Base-by-base conservation (phyloP, 92 coral and sea anemone genomes). In the Palythoa heliodiscus region DNA sequence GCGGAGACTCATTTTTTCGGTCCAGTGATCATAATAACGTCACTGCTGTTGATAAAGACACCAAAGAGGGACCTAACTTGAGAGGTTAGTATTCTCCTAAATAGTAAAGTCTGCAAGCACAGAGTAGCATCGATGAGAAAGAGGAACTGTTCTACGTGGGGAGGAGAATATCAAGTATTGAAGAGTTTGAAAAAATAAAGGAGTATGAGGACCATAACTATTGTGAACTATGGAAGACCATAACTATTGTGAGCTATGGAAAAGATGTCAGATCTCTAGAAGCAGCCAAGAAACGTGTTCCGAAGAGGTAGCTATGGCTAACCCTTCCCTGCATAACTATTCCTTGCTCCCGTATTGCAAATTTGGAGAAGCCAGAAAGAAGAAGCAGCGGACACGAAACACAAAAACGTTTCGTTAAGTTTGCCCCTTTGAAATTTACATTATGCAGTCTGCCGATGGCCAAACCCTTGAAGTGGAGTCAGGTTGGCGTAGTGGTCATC, bases 381-480 rank as follows among this genome's bases (percentile, higher is more conserved):
- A 29, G 57, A 88, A 61, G 68, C 82, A 40, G 55, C 82, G 72
- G 61, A 53, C 68, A 78, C 85, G 91, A 85, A 91, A 85, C 38
- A 91, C 91, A 16, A 86, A 70, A 58, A 43, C 89, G 55, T 85
- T 85, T 85, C 89, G 83, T 47, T 88, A 91, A 88, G 89, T 88
- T 61, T 91, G 92, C 55, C 89, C 91, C 75, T 89, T 89, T 86
- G 71, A 89, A 82, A 76, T 91, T 5, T 91, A 81, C 80, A 53
- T 92, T 20, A 48, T 78, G 23, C 70, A 89, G 75, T 83, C 95
- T 2, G 61, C 47, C 50, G 89, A 92, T 81, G 89, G 95, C 5
- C 88, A 92, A 76, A 84, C 88, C 64, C 89, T 92, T 47, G 78
- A 89, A 70, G 90, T 3, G 48, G 7, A 3, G 48, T 43, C 48